phyloP scores from a whole-genome alignment of 2,888 invertebrate species.

The Cheilosia variabilis region DNA sequence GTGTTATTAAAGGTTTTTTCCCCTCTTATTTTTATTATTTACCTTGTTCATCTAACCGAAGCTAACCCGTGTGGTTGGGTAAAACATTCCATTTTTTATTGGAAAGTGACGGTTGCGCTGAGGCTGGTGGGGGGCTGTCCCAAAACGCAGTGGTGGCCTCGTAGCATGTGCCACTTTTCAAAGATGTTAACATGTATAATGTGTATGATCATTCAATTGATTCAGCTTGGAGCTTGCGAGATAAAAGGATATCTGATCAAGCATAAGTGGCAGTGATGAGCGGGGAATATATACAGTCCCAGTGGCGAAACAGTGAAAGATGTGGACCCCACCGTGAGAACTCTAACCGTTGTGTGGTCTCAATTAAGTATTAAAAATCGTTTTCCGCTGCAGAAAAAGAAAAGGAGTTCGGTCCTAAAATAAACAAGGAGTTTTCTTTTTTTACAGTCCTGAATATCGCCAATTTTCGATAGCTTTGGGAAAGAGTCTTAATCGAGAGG shows the following conservation, averaged over 20 bases:
- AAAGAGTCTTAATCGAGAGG: too few relatives aligned
- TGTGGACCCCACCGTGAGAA: too few relatives aligned
- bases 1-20: conserved; percentile 53
- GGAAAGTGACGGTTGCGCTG: conserved; percentile 43
- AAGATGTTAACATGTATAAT: conserved; percentile 23
- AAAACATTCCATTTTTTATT: conserved; percentile 17
- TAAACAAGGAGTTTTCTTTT: too few relatives aligned
- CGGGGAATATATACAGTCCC: too few relatives aligned
- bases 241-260: neutral
- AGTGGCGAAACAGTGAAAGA: too few relatives aligned
- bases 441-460: too few relatives aligned
- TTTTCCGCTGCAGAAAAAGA: too few relatives aligned
- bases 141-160: conserved; percentile 11
- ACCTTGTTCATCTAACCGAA: conserved; percentile 35
- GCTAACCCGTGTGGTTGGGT: conserved; percentile 33
- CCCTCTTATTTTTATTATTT: conserved; percentile 41
- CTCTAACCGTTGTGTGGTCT: too few relatives aligned
- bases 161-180: conserved; percentile 12
- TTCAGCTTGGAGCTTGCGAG: neutral
- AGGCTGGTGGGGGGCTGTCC: neutral
- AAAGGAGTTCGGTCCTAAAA: too few relatives aligned
- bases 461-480: too few relatives aligned
- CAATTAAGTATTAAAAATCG: too few relatives aligned
- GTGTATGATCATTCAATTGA: conserved; percentile 35
- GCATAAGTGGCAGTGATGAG: neutral